Evolutionary conservation across 2,113 vertebrate genomes (phyloP).

Genomic region (Alaudala cheleensis): DNA sequence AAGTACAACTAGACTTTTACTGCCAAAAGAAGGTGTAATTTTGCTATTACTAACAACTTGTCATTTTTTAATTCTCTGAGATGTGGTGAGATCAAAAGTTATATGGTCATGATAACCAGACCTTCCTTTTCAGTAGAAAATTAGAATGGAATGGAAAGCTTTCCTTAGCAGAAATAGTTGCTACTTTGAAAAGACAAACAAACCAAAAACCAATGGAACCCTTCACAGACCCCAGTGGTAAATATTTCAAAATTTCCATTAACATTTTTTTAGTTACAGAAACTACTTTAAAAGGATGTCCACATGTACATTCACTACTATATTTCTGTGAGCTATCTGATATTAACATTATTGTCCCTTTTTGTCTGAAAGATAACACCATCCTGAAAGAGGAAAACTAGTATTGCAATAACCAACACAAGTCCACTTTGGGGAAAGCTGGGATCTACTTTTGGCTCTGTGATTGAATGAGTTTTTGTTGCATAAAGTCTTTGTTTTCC

Average conservation of each 20-base stretch:
- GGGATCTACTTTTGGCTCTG: background rate
- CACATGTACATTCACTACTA: background rate
- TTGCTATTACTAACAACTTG: background rate
- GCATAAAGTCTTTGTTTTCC: conserved; percentile 45
- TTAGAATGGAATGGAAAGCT: background rate
- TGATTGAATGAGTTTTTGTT: conserved; percentile 4
- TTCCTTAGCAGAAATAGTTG: background rate
- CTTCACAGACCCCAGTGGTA: background rate
- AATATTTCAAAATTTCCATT: conserved; percentile 11
- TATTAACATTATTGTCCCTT: background rate
- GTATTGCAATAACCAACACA: background rate
- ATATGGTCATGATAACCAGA: background rate
- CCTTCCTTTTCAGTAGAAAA: background rate
- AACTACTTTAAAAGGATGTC: background rate
- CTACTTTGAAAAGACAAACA: background rate
- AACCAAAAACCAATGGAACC: background rate
- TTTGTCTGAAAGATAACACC: background rate
- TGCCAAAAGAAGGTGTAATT: background rate
- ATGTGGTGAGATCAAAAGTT: background rate
- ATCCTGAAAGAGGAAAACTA: background rate
- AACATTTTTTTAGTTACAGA: background rate
- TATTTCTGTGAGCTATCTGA: background rate
- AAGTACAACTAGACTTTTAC: background rate
- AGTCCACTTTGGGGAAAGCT: background rate
- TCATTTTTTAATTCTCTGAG: background rate